These are phyloP conservation scores for Glaucopsyche alexis DNA, from an alignment of 2,888 invertebrate genomes.

Conservation along the genomic window DNA sequence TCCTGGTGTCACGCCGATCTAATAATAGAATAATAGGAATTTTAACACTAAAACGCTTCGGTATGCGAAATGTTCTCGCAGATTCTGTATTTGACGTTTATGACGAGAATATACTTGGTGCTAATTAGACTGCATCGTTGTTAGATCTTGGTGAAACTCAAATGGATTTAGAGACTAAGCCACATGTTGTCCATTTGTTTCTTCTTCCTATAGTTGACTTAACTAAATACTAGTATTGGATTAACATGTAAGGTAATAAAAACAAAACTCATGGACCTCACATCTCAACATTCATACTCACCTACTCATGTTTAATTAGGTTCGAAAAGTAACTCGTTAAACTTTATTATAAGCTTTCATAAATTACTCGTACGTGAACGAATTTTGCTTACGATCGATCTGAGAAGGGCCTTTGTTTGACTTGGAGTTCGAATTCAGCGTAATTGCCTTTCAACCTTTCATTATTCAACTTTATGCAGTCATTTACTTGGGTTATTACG, in stretches of 20 bases:
- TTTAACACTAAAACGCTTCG: conserved; percentile 64
- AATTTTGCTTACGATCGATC: conserved; percentile 76
- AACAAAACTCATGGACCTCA: too few relatives aligned
- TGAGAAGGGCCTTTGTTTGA: conserved; percentile 75
- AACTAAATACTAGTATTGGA: neutral
- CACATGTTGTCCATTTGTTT: conserved; percentile 9
- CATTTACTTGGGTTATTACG: conserved; percentile 78
- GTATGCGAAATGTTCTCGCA: conserved; percentile 60
- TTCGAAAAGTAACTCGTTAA: conserved; percentile 68
- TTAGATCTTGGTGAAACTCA: conserved; percentile 6
- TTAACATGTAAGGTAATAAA: too few relatives aligned
- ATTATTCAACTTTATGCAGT: conserved; percentile 79
- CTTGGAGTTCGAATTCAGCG: conserved; percentile 77
- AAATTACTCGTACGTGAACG: conserved; percentile 77
- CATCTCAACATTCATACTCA: neutral
- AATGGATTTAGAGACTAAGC: neutral
- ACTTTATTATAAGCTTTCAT: conserved; percentile 74
- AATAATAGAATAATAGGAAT: conserved; percentile 76
- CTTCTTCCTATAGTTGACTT: too few relatives aligned
- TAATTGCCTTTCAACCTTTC: conserved; percentile 80
- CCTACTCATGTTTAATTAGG: conserved; percentile 65
- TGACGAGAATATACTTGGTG: neutral
- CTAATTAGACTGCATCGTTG: conserved; percentile 52
- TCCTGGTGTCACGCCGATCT: conserved; percentile 77
- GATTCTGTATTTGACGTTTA: conserved; percentile 52